These are phyloP conservation scores for Chymomyza amoena DNA, from an alignment of 2,888 invertebrate species.

Conservation along the genomic window DNA sequence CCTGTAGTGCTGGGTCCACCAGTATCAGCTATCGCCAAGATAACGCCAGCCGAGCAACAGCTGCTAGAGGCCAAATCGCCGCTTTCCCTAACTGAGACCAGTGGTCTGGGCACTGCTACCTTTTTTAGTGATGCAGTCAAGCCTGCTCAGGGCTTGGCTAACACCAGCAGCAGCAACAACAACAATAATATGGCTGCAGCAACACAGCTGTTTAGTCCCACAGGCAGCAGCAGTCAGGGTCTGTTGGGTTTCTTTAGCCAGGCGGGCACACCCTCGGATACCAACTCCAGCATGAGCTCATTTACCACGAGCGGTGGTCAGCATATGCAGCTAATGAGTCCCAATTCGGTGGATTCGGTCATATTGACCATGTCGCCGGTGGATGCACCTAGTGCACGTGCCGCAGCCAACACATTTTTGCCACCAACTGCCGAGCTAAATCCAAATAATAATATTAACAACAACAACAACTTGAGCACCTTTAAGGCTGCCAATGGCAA, in stretches of 20 bases:
- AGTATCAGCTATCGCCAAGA: neutral
- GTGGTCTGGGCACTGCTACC: conserved; percentile 78
- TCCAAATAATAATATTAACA: neutral
- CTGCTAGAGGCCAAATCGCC: conserved; percentile 77
- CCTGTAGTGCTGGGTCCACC: conserved; percentile 58
- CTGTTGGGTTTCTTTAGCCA: conserved; percentile 75
- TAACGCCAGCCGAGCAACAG: conserved; percentile 32
- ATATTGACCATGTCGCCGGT: conserved; percentile 88
- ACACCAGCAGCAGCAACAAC: conserved; percentile 40
- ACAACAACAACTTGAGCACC: neutral
- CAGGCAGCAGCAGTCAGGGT: conserved; percentile 59
- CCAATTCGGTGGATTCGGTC: conserved; percentile 83
- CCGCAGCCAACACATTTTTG: neutral
- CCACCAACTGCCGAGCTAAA: neutral
- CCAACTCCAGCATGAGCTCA: conserved; percentile 87
- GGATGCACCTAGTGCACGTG: conserved; percentile 53
- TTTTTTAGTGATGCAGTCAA: conserved; percentile 69
- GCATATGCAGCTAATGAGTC: conserved; percentile 79
- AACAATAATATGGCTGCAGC: conserved; percentile 59
- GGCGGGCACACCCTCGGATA: conserved; percentile 82
- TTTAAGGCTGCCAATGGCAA: neutral
- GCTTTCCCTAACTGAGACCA: conserved; percentile 78
- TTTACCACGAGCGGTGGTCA: conserved; percentile 82
- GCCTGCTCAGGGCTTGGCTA: neutral
- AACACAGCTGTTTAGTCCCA: conserved; percentile 75